Percentiles rank a stretch among this genome's conserved stretches.
Conservation (phyloP, 2,797 vertebrate species). For the Euphonia xanthogaster region DNA sequence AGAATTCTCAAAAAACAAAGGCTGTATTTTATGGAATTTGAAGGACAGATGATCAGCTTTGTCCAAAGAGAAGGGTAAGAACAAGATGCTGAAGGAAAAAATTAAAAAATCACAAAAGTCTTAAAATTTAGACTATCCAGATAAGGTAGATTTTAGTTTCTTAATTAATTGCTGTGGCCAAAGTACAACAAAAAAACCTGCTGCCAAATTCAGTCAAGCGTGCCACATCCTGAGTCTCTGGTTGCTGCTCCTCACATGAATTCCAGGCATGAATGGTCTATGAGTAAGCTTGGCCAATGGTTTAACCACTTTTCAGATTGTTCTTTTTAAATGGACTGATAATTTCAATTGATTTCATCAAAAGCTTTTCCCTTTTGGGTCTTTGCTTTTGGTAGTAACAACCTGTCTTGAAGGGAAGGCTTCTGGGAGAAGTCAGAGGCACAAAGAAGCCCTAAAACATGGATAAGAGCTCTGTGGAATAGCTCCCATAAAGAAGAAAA, state of each 20-base stretch:
- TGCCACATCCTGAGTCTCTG: background rate
- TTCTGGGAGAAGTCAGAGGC: background rate
- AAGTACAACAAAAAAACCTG: background rate
- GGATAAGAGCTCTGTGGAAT: background rate
- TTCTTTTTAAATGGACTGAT: background rate
- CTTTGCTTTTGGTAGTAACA: background rate
- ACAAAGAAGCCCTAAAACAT: background rate
- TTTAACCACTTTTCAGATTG: background rate
- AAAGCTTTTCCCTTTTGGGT: background rate
- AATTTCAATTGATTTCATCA: background rate
- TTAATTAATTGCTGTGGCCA: background rate
- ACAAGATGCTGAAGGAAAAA: background rate
- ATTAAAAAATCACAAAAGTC: fast-evolving
- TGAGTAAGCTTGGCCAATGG: background rate
- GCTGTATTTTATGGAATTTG: background rate
- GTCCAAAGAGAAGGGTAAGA: background rate
- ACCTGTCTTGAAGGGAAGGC: background rate
- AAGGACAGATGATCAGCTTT: background rate
- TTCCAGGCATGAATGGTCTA: background rate
- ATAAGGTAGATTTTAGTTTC: background rate
- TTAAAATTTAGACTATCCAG: background rate
- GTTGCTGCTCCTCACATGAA: background rate
- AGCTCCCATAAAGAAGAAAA: background rate
- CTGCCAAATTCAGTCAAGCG: background rate
- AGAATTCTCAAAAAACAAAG: background rate